Percentiles rank a stretch among this genome's conserved stretches.
phyloP scores from a whole-genome alignment of 2,888 invertebrate species.

The Torymus aiolomorphi region DNA sequence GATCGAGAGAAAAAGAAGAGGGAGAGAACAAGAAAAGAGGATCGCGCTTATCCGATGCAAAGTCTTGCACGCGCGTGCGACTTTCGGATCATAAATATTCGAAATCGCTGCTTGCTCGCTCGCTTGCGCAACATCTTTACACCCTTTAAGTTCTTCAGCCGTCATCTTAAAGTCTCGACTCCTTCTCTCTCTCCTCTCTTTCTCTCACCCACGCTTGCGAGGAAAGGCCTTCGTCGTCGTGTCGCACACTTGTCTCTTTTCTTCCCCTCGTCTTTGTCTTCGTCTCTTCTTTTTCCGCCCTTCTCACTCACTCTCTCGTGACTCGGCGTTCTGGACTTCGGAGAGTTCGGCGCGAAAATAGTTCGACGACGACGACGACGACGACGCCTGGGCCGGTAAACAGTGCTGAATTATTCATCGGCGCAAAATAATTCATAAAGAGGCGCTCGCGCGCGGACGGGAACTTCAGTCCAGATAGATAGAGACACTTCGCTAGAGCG shows the following conservation, averaged over 20 bases:
- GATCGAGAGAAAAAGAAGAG: neutral
- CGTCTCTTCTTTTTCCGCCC: neutral
- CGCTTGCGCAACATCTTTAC: constrained; percentile 57
- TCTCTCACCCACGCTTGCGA: neutral
- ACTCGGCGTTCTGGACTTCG: constrained; percentile 51
- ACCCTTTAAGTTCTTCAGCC: constrained; percentile 63
- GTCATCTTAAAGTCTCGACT: constrained; percentile 45
- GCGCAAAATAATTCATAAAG: constrained; percentile 64
- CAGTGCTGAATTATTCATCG: constrained; percentile 66
- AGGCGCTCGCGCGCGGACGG: neutral
- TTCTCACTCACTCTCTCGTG: neutral
- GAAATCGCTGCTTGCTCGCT: constrained; percentile 54
- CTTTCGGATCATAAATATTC: constrained; percentile 67
- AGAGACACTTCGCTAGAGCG: no score
- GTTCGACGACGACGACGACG: constrained; percentile 55
- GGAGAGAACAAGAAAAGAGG: neutral
- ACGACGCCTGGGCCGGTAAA: constrained; percentile 56
- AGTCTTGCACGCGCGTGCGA: constrained; percentile 37
- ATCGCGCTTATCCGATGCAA: constrained; percentile 45
- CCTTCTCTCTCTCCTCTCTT: no score
- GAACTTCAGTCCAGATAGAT: no score
- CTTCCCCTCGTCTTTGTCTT: constrained; percentile 28
- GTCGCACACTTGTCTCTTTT: constrained; percentile 26
- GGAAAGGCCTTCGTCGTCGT: neutral
- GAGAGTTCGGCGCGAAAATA: constrained; percentile 58